Evolutionary conservation across 1,140 invertebrate species (phyloP), one percentile per base, ranked within the genome.

Genomic region (Lepidurus arcticus): DNA sequence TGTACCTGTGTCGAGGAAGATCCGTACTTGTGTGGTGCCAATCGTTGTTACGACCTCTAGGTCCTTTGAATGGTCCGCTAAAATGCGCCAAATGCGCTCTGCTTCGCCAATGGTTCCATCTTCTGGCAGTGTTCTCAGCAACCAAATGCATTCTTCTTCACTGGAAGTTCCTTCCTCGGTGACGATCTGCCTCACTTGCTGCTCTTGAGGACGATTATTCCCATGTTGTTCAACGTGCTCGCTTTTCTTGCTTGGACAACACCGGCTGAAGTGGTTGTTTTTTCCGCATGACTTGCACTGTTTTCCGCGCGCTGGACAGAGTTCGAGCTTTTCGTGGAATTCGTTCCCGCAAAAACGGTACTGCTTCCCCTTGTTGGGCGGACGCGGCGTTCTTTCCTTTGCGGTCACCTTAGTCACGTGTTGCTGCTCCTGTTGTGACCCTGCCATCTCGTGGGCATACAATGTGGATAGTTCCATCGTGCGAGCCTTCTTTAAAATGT

Each of bases 381-480:
- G 45, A 10, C 16, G 10, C 45, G 16, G 10, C 10, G 45, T 47
- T 47, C 8, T 47, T 6, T 47, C 45, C 45, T 47, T 47, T 7
- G 45, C 45, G 45, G 45, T 47, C 10, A 47, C 10, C 10, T 47
- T 47, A 16, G 7, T 47, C 10, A 47, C 45, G 16, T 10, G 45
- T 10, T 47, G 10, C 10, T 16, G 45, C 16, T 47, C 45, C 16
- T 47, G 10, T 47, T 16, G 10, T 16, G 16, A 10, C 45, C 16
- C 45, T 47, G 53, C 44, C 47, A 78, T 78, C 7, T 73, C 34
- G 1, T 24, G 21, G 1, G 76, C 76, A n/a, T 78, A 47, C 7
- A 10, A 42, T 2, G 24, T 47, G 3, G 76, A 21, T 9, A 65
- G 42, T 43, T 78, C 76, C 24, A 73, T 7, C 11, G 76, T 47